phyloP scores from a whole-genome alignment of 2,113 vertebrate genomes.

The Prunella himalayana region DNA sequence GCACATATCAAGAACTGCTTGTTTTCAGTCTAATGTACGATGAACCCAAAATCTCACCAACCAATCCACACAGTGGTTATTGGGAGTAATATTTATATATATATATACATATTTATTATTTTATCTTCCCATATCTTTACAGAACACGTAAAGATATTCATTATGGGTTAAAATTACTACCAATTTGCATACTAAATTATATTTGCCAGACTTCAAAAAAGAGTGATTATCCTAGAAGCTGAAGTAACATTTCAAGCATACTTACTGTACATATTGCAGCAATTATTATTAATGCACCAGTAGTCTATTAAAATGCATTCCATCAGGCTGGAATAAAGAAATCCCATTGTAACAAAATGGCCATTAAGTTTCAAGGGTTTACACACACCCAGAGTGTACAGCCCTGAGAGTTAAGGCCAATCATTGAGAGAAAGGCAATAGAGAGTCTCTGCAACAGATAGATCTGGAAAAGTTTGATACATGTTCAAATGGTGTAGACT shows the following conservation, averaged over 20 bases:
- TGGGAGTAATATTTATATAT: not conserved
- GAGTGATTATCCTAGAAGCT: not conserved
- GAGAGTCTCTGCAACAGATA: not conserved
- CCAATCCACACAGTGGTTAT: not conserved
- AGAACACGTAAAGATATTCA: not conserved
- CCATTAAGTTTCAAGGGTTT: not conserved
- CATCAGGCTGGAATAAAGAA: not conserved
- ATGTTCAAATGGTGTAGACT: not conserved
- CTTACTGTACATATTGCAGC: not conserved
- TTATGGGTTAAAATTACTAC: not conserved
- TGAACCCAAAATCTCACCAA: not conserved
- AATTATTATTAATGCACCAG: not conserved
- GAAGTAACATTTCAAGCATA: not conserved
- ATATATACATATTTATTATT: not conserved
- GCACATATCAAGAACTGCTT: not conserved
- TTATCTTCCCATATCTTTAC: not conserved
- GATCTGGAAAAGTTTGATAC: not conserved
- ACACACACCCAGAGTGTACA: not conserved
- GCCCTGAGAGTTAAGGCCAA: not conserved
- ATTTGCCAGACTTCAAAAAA: not conserved
- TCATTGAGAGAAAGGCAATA: not conserved
- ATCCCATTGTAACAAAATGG: not conserved
- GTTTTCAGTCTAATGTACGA: not conserved
- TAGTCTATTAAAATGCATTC: not conserved
- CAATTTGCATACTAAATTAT: not conserved